phyloP scores from a whole-genome alignment of 1,140 invertebrate species.

The Bombus terrestris region DNA sequence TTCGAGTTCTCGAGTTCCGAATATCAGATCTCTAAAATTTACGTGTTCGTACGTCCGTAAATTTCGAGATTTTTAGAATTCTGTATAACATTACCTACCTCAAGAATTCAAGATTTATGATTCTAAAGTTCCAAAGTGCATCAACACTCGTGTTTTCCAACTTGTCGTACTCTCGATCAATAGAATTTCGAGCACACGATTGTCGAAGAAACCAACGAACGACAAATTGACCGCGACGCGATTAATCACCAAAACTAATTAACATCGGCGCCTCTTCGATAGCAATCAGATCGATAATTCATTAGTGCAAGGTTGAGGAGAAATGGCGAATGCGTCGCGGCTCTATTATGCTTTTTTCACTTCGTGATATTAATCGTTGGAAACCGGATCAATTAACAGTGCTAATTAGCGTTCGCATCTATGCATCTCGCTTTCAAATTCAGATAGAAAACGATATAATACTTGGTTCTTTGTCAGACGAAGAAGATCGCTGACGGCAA shows the following conservation, averaged over 20 bases:
- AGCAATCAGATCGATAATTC: constrained; percentile 10
- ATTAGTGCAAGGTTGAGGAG: neutral
- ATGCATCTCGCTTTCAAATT: neutral
- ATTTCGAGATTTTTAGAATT: neutral
- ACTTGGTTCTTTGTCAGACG: no score
- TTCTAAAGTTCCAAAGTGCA: neutral
- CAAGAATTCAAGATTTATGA: neutral
- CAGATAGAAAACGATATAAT: neutral
- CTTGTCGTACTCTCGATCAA: no score
- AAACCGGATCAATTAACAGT: constrained; percentile 1
- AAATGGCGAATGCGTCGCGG: neutral
- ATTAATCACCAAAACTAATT: constrained; percentile 11
- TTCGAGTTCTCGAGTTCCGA: no score
- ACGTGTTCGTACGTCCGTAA: no score
- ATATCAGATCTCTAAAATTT: no score
- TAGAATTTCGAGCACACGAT: no score
- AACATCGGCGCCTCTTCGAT: neutral
- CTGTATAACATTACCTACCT: no score
- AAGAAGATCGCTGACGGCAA: no score
- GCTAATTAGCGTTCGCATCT: constrained; percentile 1
- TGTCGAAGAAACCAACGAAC: neutral
- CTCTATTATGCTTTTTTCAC: neutral
- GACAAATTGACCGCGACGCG: no score
- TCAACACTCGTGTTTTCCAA: no score
- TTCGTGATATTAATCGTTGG: neutral